These are phyloP conservation scores for Enteromius argenteus DNA, from an alignment of 2,797 vertebrate genomes.

Conservation along the genomic window DNA sequence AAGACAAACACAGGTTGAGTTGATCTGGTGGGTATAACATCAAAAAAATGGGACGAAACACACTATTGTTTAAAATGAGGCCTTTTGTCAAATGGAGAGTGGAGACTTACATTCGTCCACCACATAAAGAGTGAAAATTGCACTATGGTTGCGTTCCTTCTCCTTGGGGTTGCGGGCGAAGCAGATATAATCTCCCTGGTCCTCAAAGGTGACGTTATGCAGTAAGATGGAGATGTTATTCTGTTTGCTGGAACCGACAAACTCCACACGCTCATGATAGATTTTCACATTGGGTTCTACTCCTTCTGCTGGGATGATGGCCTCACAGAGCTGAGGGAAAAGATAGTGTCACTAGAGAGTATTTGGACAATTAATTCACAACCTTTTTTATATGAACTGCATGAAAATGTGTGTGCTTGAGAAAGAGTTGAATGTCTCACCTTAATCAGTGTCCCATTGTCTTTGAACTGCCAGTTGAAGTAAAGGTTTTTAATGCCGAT, in stretches of 20 bases:
- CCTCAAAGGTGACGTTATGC: conserved; percentile 87
- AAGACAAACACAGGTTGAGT: conserved; percentile 30
- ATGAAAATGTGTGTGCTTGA: background rate
- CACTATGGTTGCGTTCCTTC: conserved; percentile 83
- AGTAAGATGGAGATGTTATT: conserved; percentile 92
- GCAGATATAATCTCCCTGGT: conserved; percentile 89
- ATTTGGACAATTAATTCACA: background rate
- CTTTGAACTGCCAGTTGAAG: conserved; percentile 90
- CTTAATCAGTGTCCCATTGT: conserved; percentile 73
- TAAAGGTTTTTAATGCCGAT: conserved; percentile 88
- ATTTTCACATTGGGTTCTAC: conserved; percentile 76
- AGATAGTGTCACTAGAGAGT: background rate
- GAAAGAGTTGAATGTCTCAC: conserved; percentile 49
- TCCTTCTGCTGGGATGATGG: conserved; percentile 80
- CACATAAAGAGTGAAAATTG: conserved; percentile 83
- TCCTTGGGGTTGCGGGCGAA: conserved; percentile 90
- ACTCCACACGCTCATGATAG: conserved; percentile 79
- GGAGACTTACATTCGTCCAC: conserved; percentile 86
- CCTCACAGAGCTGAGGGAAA: conserved; percentile 80
- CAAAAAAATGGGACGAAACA: background rate
- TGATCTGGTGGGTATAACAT: background rate
- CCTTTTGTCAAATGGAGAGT: background rate
- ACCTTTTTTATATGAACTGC: background rate
- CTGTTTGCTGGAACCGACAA: conserved; percentile 84
- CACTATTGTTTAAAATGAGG: background rate